These are phyloP conservation scores for Pentalonia nigronervosa DNA, from an alignment of 1,140 invertebrate species.

Conservation along the genomic window DNA sequence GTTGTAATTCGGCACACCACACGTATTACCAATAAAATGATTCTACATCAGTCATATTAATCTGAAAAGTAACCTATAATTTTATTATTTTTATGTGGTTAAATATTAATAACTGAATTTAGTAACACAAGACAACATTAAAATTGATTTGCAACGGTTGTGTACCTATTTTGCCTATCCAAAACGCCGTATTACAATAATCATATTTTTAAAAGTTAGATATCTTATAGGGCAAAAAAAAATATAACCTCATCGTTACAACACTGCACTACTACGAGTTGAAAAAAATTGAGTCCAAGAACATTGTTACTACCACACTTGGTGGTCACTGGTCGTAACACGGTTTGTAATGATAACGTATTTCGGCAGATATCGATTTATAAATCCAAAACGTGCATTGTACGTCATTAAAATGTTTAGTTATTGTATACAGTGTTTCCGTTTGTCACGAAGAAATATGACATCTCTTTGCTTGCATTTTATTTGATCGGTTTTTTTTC, in stretches of 20 bases:
- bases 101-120: not conserved
- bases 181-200: not conserved
- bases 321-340: not conserved
- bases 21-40: not conserved
- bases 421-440: not conserved
- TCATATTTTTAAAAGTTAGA: too few relatives aligned
- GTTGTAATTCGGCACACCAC: not conserved
- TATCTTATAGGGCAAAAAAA: not conserved
- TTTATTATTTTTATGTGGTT: not conserved
- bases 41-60: not conserved
- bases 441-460: not conserved
- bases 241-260: too few relatives aligned
- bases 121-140: fast-evolving
- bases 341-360: not conserved
- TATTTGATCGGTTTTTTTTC: not conserved
- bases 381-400: not conserved
- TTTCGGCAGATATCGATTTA: not conserved
- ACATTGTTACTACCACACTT: too few relatives aligned
- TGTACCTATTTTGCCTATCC: not conserved
- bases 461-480: not conserved
- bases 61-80: not conserved
- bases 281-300: not conserved
- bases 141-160: not conserved
- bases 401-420: not conserved
- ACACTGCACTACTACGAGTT: too few relatives aligned